phyloP scores from a whole-genome alignment of 2,888 invertebrate genomes.

The Zaprionus lineosus region DNA sequence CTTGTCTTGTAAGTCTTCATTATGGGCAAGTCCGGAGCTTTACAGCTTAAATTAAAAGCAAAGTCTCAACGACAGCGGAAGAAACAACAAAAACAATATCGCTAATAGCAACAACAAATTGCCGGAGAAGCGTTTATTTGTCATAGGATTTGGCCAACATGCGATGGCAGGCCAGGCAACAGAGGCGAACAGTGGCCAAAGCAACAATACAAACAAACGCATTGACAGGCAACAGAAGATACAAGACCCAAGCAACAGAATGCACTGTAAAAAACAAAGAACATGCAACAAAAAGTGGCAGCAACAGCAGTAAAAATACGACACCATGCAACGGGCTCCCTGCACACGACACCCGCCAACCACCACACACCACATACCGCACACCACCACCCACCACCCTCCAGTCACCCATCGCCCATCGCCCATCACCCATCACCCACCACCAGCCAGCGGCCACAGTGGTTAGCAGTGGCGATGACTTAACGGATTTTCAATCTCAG shows the following conservation, averaged over 20 bases:
- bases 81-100: slow-evolving; percentile 8
- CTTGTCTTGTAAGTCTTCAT: background rate
- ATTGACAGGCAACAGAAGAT: slow-evolving; percentile 52
- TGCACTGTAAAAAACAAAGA: background rate
- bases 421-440: no score
- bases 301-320: slow-evolving; percentile 1
- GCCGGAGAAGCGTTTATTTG: slow-evolving; percentile 68
- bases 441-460: slow-evolving; percentile 63
- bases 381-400: no score
- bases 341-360: no score
- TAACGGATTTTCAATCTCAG: slow-evolving; percentile 78
- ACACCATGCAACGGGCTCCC: background rate
- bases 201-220: slow-evolving; percentile 63
- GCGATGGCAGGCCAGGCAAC: slow-evolving; percentile 12
- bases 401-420: no score
- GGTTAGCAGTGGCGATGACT: slow-evolving; percentile 77
- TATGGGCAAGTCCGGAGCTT: slow-evolving; percentile 9
- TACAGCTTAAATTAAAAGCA: slow-evolving; percentile 69
- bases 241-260: slow-evolving; percentile 20
- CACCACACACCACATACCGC: no score
- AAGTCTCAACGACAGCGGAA: slow-evolving; percentile 39
- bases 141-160: slow-evolving; percentile 62
- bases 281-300: background rate
- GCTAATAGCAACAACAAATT: slow-evolving; percentile 59
- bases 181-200: slow-evolving; percentile 43